Percentiles rank a stretch among this genome's conserved stretches.
phyloP scores from a whole-genome alignment of 1,140 invertebrate species.

The Brachionus angularis region DNA sequence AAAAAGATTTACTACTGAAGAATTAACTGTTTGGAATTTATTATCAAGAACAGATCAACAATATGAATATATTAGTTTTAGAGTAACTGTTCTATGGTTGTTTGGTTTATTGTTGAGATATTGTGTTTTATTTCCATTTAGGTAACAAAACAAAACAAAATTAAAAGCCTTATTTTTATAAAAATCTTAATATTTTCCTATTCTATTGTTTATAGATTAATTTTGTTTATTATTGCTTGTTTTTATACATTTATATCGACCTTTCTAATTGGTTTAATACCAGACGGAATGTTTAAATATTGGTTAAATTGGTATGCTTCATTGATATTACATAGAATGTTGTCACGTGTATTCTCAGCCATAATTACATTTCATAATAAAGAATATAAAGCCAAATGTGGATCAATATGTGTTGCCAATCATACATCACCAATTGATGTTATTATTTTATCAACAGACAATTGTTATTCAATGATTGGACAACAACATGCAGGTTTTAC shows the following conservation, averaged over 20 bases:
- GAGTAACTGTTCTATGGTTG: slow-evolving; percentile 79
- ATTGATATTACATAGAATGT: slow-evolving; percentile 27
- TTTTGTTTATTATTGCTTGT: slow-evolving; percentile 17
- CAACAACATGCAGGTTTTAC: slow-evolving; percentile 80
- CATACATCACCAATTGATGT: slow-evolving; percentile 98
- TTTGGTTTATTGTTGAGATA: slow-evolving; percentile 79
- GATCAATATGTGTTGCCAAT: slow-evolving; percentile 96
- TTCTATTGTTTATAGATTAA: slow-evolving; percentile 44
- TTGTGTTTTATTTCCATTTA: slow-evolving; percentile 77
- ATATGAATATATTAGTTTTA: slow-evolving; percentile 61
- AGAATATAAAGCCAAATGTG: slow-evolving; percentile 55
- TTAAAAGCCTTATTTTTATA: slow-evolving; percentile 29
- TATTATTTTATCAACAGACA: slow-evolving; percentile 91
- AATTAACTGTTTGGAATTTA: slow-evolving; percentile 39
- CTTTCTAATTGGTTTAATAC: not conserved
- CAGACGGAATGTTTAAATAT: not conserved
- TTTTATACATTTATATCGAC: slow-evolving; percentile 7
- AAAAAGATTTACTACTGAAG: slow-evolving; percentile 37
- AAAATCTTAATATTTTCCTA: too few relatives aligned
- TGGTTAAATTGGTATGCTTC: slow-evolving; percentile 13
- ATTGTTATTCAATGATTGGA: slow-evolving; percentile 92
- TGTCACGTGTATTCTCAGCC: slow-evolving; percentile 42
- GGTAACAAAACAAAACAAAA: slow-evolving; percentile 57
- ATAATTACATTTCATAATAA: slow-evolving; percentile 44
- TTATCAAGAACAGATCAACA: slow-evolving; percentile 41